A percentile compares a stretch with the other conserved stretches of the same genome.
phyloP scores from a whole-genome alignment of 1,140 invertebrate genomes.

The Zaprionus ghesquierei region DNA sequence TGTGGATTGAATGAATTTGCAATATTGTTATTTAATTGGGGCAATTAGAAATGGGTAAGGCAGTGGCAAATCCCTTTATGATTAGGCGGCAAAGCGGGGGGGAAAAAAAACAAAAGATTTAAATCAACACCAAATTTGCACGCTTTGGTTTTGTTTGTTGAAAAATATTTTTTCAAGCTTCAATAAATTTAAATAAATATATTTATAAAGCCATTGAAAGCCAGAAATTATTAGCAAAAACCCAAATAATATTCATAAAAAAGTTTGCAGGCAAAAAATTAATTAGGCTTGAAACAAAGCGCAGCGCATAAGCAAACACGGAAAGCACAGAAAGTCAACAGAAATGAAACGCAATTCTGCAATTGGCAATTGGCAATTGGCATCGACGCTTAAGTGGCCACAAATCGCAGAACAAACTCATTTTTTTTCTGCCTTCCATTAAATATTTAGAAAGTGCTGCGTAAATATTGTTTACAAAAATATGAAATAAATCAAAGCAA shows the following conservation, averaged over 20 bases:
- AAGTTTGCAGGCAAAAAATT: background rate
- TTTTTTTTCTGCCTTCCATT: background rate
- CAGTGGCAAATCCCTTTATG: background rate
- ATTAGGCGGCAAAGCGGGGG: background rate
- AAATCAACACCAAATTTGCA: background rate
- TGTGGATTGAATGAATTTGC: background rate
- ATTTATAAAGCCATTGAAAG: background rate
- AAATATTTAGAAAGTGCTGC: slow-evolving; percentile 57
- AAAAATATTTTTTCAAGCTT: background rate
- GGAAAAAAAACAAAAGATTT: background rate
- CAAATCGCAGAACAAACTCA: background rate
- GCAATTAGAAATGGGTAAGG: background rate
- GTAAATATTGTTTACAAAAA: slow-evolving; percentile 5
- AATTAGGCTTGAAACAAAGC: background rate
- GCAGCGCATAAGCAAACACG: background rate
- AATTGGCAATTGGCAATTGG: slow-evolving; percentile 5
- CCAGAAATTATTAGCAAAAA: background rate
- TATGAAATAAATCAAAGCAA: slow-evolving; percentile 10
- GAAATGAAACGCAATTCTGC: background rate
- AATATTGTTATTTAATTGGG: background rate
- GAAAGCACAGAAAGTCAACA: background rate
- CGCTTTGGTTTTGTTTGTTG: background rate
- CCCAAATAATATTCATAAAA: background rate
- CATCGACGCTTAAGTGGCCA: background rate
- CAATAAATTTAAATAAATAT: background rate